Conservation (phyloP, 2,113 vertebrate genomes). For the Gallinago paraguaiae region DNA sequence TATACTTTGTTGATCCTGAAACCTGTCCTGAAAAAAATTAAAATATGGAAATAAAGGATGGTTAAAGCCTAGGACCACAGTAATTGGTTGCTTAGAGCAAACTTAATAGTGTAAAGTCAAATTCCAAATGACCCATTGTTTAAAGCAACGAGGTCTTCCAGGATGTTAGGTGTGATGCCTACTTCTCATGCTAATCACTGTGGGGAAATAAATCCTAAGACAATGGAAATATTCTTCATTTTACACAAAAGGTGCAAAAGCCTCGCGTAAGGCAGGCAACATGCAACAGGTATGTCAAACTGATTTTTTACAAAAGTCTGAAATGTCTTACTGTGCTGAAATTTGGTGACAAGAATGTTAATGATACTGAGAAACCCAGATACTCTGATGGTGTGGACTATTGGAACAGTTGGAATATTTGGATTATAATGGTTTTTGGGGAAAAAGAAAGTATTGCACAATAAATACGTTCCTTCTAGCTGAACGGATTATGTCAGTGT, state of each 20-base stretch:
- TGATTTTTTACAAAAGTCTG: not conserved
- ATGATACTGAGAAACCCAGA: not conserved
- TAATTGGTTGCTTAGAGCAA: not conserved
- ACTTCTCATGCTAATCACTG: not conserved
- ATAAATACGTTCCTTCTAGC: accelerated
- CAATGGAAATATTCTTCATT: not conserved
- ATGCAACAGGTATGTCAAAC: not conserved
- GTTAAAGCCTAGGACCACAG: not conserved
- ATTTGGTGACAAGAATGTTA: not conserved
- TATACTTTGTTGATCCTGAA: not conserved
- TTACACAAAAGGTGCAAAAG: not conserved
- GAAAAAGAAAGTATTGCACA: not conserved
- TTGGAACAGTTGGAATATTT: not conserved
- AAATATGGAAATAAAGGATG: not conserved
- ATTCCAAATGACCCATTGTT: not conserved
- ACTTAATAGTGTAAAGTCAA: not conserved
- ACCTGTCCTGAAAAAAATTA: not conserved
- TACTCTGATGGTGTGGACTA: not conserved
- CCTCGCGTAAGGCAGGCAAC: not conserved
- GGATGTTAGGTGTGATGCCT: not conserved
- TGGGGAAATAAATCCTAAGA: not conserved
- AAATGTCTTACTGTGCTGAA: not conserved
- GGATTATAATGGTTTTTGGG: not conserved
- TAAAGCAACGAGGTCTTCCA: not conserved
- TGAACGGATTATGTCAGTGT: not conserved